Conservation (phyloP, 2,797 vertebrate species). For the Hyperoplus immaculatus region DNA sequence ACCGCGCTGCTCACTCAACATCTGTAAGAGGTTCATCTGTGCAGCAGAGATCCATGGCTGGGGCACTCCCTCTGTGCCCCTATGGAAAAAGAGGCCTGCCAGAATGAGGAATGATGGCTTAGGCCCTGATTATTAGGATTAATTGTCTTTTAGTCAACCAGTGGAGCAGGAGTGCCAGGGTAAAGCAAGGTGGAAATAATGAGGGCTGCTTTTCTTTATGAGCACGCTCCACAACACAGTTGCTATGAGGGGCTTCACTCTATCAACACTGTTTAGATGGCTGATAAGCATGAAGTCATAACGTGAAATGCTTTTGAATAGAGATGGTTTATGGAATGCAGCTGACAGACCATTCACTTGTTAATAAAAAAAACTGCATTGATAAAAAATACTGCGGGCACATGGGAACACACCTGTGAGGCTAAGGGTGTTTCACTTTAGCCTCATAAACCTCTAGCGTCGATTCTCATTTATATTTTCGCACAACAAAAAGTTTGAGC, state of each 20-base stretch:
- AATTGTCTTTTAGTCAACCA: conserved; percentile 98
- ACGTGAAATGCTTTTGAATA: conserved; percentile 55
- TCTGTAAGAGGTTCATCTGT: conserved; percentile 86
- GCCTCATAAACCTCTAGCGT: conserved; percentile 44
- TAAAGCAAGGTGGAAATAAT: conserved; percentile 92
- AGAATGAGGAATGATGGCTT: conserved; percentile 97
- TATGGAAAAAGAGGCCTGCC: conserved; percentile 94
- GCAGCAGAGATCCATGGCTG: conserved; percentile 83
- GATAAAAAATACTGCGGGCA: conserved; percentile 50
- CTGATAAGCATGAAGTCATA: conserved; percentile 76
- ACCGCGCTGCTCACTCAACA: conserved; percentile 79
- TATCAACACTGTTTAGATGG: conserved; percentile 79
- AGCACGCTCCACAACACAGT: conserved; percentile 81
- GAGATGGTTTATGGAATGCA: conserved; percentile 34
- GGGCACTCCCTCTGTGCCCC: conserved; percentile 92
- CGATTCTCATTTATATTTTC: conserved; percentile 54
- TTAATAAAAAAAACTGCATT: conserved; percentile 42
- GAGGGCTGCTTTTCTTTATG: conserved; percentile 85
- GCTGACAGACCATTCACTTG: conserved; percentile 44
- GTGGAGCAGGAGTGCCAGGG: conserved; percentile 92
- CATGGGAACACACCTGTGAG: conserved; percentile 67
- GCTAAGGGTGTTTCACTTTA: conserved; percentile 66
- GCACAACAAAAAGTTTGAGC: conserved; percentile 35
- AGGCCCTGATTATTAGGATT: conserved; percentile 98
- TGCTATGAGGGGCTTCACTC: conserved; percentile 82